Percentiles rank a stretch among this genome's conserved stretches.
These are phyloP conservation scores for Arothron firmamentum DNA, from an alignment of 2,113 vertebrate species.

Conservation along the genomic window DNA sequence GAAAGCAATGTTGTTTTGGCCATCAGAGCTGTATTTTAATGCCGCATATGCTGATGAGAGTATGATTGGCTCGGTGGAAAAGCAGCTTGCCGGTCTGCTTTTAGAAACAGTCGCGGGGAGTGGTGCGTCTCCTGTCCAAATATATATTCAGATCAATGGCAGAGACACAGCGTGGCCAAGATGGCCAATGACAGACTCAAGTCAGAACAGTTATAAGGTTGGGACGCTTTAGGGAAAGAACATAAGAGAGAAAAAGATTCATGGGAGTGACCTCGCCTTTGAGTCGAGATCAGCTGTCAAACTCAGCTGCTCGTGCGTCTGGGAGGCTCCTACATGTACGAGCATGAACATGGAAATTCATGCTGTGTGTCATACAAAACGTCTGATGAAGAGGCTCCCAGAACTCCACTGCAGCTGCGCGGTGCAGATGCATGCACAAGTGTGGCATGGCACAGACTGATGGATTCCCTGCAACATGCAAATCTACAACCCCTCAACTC, in stretches of 20 bases:
- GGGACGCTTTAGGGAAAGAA: constrained; percentile 2
- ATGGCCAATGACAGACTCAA: constrained; percentile 29
- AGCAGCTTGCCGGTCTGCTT: not conserved
- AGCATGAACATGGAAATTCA: not conserved
- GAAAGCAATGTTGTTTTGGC: not conserved
- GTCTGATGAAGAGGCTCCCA: constrained; percentile 11
- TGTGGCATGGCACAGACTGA: constrained; percentile 27
- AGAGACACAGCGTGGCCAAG: constrained; percentile 17
- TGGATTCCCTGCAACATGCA: not conserved
- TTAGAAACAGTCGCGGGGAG: not conserved
- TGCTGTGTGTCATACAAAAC: not conserved
- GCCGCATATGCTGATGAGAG: not conserved
- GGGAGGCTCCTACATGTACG: constrained; percentile 1
- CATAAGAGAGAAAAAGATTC: constrained; percentile 23
- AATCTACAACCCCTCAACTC: too few relatives aligned
- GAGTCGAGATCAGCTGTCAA: constrained; percentile 11
- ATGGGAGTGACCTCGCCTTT: constrained; percentile 3
- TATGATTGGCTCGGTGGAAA: not conserved
- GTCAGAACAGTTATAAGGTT: not conserved
- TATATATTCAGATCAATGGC: constrained; percentile 39
- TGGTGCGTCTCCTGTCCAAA: constrained; percentile 9
- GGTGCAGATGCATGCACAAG: constrained; percentile 60
- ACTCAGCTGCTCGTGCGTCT: not conserved
- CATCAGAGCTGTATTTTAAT: not conserved
- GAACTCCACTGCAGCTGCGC: constrained; percentile 49